Base-by-base conservation (phyloP, 2,888 invertebrate genomes). In the Pandemis heparana region DNA sequence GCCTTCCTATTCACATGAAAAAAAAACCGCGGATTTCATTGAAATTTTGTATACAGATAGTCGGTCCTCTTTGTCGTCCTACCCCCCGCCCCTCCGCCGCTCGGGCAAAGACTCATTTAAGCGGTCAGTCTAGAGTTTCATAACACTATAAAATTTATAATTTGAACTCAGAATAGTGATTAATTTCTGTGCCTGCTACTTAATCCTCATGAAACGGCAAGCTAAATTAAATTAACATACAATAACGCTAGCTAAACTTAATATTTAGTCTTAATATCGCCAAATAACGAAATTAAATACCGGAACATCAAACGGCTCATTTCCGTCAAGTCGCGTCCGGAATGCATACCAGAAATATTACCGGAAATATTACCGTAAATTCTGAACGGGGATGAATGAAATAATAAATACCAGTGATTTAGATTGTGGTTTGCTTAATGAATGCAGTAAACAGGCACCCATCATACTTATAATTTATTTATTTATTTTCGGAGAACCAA, bases 321-420 rank as follows among this genome's bases (percentile, higher is more conserved):
- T 63, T 63, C 63, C 63, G 63, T 63, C 63, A 63, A 63, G 43
- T 46, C 46, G 43, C 43, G 23, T 63, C 63, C 63, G 63, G 46
- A 46, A 63, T 46, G 18, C 63, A 46, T 63, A 46, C 63, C 63
- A 46, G 63, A 63, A 63, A 63, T 63, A 63, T 63, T 63, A 63
- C 63, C 63, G 63, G 63, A 63, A 63, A 63, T 63, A 63, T 63
- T 63, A 63, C 63, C 63, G 63, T 63, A 46, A 63, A 63, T 63
- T 63, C 43, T 8, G 23, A 46, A 63, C 23, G 43, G 48, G 23
- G 23, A 56, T 56, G 23, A 46, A 46, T 46, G 23, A 63, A 62
- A 63, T 46, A 46, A 43, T 14, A 63, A 63, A 43, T 23, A 43
- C 8, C 46, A 23, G 43, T 63, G 8, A 63, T 32, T 46, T 14